These are phyloP conservation scores for Eudemis profundana DNA, from an alignment of 2,888 invertebrate genomes.

Conservation along the genomic window DNA sequence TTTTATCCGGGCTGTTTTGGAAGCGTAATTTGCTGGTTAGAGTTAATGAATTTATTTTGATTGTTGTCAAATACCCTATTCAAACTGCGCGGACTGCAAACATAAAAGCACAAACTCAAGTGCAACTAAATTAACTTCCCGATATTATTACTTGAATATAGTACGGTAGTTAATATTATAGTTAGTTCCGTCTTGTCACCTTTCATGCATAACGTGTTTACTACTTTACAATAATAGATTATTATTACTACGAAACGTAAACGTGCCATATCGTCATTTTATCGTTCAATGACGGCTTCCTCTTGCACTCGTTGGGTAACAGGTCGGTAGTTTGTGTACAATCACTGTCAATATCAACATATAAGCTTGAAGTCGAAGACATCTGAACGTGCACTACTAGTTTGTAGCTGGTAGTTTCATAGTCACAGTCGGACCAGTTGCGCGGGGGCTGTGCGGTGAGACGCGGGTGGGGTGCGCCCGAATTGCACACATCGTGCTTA, in stretches of 20 bases:
- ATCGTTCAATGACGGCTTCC: conserved; percentile 25
- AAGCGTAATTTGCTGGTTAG: too few species aligned
- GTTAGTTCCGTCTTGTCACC: background rate
- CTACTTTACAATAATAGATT: conserved; percentile 14
- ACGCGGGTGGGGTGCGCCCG: too few species aligned
- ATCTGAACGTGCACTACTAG: too few species aligned
- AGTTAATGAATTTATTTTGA: too few species aligned
- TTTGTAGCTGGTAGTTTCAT: too few species aligned
- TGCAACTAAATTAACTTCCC: background rate
- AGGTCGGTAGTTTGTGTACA: conserved; percentile 10
- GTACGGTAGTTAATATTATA: background rate
- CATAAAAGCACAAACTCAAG: background rate
- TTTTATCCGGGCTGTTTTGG: too few species aligned
- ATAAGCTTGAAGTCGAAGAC: too few species aligned
- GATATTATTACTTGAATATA: too few species aligned
- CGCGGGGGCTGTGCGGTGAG: too few species aligned
- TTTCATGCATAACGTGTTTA: conserved; percentile 25
- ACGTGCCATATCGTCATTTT: conserved; percentile 26
- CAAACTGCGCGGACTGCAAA: background rate
- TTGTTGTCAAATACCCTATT: too few species aligned
- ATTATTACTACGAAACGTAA: conserved; percentile 25
- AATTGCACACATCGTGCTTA: too few species aligned
- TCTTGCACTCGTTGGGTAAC: conserved; percentile 24
- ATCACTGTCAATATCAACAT: background rate
- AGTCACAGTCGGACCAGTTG: too few species aligned